Evolutionary conservation across 2,797 vertebrate species (phyloP).

Genomic region (Bradypodion ventrale): DNA sequence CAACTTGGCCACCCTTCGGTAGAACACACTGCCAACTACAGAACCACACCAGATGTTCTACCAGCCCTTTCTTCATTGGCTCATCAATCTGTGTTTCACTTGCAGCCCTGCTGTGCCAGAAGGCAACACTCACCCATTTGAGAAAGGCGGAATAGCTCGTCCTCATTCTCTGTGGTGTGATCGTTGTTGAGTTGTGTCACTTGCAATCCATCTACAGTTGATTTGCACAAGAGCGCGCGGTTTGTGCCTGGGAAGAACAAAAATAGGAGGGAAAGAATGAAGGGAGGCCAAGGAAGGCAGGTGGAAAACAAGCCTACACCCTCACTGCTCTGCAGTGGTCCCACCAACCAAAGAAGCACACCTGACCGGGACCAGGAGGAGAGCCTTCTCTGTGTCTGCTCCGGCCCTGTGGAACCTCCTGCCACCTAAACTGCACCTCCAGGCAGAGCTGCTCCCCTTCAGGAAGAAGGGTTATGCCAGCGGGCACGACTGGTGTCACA

Average conservation of each 20-base stretch:
- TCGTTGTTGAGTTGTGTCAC: constrained; percentile 93
- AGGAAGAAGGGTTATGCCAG: too few species aligned
- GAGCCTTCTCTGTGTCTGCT: too few species aligned
- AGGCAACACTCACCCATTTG: constrained; percentile 83
- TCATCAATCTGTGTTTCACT: background rate
- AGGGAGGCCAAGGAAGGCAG: constrained; percentile 35
- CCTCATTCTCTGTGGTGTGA: constrained; percentile 92
- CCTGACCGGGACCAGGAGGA: too few species aligned
- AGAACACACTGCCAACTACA: background rate
- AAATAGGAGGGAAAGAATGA: constrained; percentile 43
- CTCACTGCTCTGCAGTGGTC: too few species aligned
- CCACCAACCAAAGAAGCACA: too few species aligned
- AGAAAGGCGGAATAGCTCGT: constrained; percentile 91
- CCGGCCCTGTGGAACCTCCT: too few species aligned
- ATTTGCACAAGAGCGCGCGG: constrained; percentile 92
- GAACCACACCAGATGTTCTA: background rate
- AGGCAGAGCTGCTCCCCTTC: too few species aligned
- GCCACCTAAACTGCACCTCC: too few species aligned
- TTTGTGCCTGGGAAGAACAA: constrained; percentile 85
- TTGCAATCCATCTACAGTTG: constrained; percentile 92
- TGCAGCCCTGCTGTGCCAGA: background rate
- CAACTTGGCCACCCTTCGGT: background rate
- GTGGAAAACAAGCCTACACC: constrained; percentile 23
- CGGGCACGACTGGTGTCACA: too few species aligned
- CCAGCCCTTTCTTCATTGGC: background rate